Conservation (phyloP, 1,140 invertebrate species). For the Trichonephila inaurata region DNA sequence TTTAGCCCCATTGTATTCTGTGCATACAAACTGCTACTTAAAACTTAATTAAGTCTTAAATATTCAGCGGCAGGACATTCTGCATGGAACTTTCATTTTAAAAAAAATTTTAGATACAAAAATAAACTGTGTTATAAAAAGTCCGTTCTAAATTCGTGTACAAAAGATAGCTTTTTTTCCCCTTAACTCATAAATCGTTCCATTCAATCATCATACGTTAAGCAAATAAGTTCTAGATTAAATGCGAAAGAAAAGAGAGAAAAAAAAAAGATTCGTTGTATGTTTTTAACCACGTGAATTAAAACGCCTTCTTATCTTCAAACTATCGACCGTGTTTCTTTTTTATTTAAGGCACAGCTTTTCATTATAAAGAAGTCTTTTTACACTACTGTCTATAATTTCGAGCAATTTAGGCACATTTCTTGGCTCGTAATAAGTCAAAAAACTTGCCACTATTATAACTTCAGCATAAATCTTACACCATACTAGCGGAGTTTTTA, state of each 20-base stretch:
- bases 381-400: constrained; percentile 69
- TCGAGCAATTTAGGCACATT: constrained; percentile 73
- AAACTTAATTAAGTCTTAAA: no score
- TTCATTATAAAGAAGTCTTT: constrained; percentile 75
- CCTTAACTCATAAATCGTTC: neutral
- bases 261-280: neutral
- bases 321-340: constrained; percentile 25
- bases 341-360: constrained; percentile 54
- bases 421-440: constrained; percentile 69
- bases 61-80: no score
- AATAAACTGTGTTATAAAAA: no score
- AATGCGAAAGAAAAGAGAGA: neutral
- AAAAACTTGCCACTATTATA: constrained; percentile 58
- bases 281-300: constrained; percentile 65
- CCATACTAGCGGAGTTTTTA: constrained; percentile 40
- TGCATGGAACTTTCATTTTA: no score
- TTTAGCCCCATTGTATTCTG: no score
- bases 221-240: constrained; percentile 22
- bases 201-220: neutral
- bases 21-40: no score
- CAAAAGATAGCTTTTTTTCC: neutral
- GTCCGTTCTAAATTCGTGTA: no score
- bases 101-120: no score
- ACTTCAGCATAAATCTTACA: constrained; percentile 68
- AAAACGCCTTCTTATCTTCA: constrained; percentile 57